Percentiles rank a stretch among this genome's conserved stretches.
These are phyloP conservation scores for Fistularia tabacaria DNA, from an alignment of 2,797 vertebrate species.

Conservation along the genomic window DNA sequence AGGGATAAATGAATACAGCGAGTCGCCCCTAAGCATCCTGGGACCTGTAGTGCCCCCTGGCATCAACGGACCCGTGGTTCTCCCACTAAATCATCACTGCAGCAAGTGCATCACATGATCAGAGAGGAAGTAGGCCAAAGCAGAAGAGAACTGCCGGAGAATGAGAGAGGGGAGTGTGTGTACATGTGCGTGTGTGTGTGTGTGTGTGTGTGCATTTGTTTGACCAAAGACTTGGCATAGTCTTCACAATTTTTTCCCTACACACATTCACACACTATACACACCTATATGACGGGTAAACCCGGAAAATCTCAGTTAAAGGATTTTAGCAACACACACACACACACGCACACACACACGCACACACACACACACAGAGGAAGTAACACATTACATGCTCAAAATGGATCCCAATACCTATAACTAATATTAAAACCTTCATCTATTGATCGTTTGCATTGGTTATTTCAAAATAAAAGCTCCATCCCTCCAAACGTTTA, in stretches of 20 bases:
- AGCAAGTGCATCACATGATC: constrained; percentile 56
- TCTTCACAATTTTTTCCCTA: constrained; percentile 13
- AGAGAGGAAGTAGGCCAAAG: constrained; percentile 65
- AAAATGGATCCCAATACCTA: too few species aligned
- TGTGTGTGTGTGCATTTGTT: constrained; percentile 1
- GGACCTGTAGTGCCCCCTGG: constrained; percentile 54
- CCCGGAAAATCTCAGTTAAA: too few species aligned
- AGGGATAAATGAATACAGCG: constrained; percentile 35
- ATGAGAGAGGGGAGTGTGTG: neutral
- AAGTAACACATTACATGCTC: too few species aligned
- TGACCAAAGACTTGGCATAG: constrained; percentile 9
- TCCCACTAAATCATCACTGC: constrained; percentile 59
- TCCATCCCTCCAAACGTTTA: too few species aligned
- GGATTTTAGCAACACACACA: constrained; percentile 1
- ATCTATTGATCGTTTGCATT: too few species aligned
- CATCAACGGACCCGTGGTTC: constrained; percentile 48
- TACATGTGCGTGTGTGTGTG: constrained; percentile 8
- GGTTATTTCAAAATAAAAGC: too few species aligned
- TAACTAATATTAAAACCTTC: too few species aligned
- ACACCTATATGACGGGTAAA: constrained; percentile 2
- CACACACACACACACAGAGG: constrained; percentile 4
- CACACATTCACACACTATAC: constrained; percentile 6
- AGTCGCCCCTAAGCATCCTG: constrained; percentile 44
- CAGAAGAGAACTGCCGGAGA: constrained; percentile 16
- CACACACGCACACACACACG: constrained; percentile 18